phyloP scores from a whole-genome alignment of 2,113 vertebrate genomes.

The Ptilorrhoa leucosticta region DNA sequence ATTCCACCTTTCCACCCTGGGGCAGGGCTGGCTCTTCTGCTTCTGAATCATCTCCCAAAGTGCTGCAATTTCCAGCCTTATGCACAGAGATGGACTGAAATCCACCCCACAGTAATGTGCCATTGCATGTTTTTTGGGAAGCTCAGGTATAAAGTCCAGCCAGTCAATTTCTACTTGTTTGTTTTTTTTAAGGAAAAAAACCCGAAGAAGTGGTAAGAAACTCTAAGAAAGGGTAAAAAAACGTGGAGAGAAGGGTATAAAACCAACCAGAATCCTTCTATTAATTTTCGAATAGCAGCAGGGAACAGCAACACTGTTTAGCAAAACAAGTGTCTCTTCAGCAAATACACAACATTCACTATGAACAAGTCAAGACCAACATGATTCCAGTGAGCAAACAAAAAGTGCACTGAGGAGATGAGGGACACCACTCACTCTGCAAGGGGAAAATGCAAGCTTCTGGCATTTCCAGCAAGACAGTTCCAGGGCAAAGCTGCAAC shows the following conservation, averaged over 20 bases:
- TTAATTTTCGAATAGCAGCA: neutral
- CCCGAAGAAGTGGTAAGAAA: neutral
- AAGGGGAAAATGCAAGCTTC: neutral
- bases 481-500: neutral
- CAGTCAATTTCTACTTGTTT: neutral
- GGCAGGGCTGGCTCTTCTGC: neutral
- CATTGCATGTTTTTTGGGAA: neutral
- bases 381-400: accelerated
- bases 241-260: neutral
- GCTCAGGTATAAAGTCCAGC: neutral
- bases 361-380: neutral
- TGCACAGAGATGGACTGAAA: neutral
- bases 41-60: neutral
- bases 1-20: neutral
- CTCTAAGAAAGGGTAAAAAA: neutral
- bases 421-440: neutral
- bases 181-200: neutral
- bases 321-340: neutral
- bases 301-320: neutral
- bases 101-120: neutral
- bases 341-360: neutral
- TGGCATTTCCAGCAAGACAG: neutral
- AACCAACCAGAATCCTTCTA: neutral
- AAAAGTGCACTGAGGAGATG: neutral
- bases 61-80: neutral